Evolutionary conservation across 2,113 vertebrate species (phyloP).

Genomic region (Rousettus leschenaultii): DNA sequence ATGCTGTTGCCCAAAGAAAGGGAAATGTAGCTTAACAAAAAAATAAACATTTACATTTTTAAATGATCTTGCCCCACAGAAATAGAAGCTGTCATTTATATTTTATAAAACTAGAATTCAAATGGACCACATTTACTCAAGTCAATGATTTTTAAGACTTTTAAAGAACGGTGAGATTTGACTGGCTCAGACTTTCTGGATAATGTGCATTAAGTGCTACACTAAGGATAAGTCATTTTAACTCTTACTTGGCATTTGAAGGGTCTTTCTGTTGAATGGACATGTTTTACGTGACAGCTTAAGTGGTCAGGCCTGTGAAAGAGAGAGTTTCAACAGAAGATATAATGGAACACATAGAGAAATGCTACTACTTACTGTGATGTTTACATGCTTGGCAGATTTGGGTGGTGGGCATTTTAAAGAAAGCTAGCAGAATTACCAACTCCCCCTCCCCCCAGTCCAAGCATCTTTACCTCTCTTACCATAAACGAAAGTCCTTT

Average conservation of each 20-base stretch:
- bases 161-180: constrained; percentile 51
- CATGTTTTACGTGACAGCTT: constrained; percentile 99
- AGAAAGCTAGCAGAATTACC: constrained; percentile 39
- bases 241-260: constrained; percentile 99
- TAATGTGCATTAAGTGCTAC: constrained; percentile 59
- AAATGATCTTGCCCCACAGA: constrained; percentile 55
- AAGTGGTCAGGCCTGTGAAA: constrained; percentile 96
- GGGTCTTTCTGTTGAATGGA: constrained; percentile 99
- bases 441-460: neutral
- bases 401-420: neutral
- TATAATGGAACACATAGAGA: constrained; percentile 71
- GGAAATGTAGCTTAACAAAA: constrained; percentile 55
- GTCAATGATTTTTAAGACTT: constrained; percentile 53
- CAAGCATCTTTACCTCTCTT: constrained; percentile 50
- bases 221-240: constrained; percentile 76
- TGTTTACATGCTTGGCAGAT: constrained; percentile 51
- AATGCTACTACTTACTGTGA: constrained; percentile 22
- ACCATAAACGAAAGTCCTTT: neutral
- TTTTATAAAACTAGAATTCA: constrained; percentile 62
- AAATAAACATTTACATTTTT: constrained; percentile 55
- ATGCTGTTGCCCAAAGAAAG: constrained; percentile 39
- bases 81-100: constrained; percentile 60
- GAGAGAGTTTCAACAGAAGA: constrained; percentile 78
- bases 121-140: constrained; percentile 61
- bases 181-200: constrained; percentile 51